Conservation (phyloP, 64 coral and sea anemone species). For the Stichodactyla mertensii region DNA sequence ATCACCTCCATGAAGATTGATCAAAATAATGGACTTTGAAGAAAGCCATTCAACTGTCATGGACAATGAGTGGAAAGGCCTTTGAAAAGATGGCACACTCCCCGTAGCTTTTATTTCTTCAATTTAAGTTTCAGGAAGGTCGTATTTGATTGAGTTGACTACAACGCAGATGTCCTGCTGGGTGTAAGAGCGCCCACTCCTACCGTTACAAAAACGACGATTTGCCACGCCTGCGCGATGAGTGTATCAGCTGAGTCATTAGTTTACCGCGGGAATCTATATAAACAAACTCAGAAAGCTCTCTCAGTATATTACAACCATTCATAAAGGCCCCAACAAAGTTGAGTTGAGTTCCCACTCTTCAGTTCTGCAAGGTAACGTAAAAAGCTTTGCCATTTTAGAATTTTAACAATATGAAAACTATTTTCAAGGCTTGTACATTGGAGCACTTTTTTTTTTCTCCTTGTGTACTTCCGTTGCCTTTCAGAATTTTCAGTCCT, state of each 20-base stretch:
- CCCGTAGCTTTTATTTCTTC: background rate
- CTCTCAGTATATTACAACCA: background rate
- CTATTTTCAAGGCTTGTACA: no score
- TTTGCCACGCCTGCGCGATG: background rate
- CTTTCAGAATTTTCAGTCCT: background rate
- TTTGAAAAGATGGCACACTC: background rate
- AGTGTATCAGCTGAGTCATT: background rate
- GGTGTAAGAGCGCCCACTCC: background rate
- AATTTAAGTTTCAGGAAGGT: background rate
- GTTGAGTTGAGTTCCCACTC: background rate
- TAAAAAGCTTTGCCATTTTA: background rate
- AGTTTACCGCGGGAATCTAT: background rate
- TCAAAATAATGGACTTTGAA: background rate
- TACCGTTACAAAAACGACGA: background rate
- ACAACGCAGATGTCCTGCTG: background rate
- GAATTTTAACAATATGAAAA: no score
- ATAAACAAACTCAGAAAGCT: background rate
- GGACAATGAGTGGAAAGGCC: background rate
- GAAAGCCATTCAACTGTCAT: background rate
- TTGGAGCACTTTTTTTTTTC: background rate
- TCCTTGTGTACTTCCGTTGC: background rate
- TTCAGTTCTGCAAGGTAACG: background rate
- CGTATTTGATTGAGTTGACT: background rate
- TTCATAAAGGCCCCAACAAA: background rate
- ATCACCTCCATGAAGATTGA: background rate